These are phyloP conservation scores for Acromyrmex heyeri DNA, from an alignment of 1,140 invertebrate genomes.

Conservation along the genomic window DNA sequence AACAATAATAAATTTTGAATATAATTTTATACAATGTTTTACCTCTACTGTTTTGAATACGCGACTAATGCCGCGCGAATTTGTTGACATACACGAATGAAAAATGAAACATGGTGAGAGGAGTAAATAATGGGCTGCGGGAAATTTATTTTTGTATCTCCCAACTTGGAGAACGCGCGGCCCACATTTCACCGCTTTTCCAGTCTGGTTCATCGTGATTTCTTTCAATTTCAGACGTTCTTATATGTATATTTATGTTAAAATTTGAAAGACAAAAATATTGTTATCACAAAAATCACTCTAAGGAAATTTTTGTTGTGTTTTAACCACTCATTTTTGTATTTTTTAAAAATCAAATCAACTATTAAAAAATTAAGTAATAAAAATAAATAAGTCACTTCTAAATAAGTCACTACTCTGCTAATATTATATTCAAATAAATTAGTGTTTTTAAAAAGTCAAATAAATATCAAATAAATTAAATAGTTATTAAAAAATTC, in stretches of 20 bases:
- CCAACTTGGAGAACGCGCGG: neutral
- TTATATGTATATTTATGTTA: neutral
- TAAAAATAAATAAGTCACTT: too few species aligned
- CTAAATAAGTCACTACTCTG: too few species aligned
- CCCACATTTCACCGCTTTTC: conserved; percentile 45
- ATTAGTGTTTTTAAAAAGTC: too few species aligned
- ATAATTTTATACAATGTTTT: neutral
- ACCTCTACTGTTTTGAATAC: neutral
- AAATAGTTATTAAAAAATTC: neutral
- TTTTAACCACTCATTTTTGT: neutral
- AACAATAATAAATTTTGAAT: neutral
- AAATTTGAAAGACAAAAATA: neutral
- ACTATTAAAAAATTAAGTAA: too few species aligned
- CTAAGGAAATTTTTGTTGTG: neutral
- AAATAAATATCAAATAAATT: neutral
- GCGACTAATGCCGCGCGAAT: neutral
- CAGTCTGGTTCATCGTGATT: conserved; percentile 12
- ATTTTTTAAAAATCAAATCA: neutral
- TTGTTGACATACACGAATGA: conserved; percentile 3
- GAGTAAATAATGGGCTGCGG: conserved; percentile 16
- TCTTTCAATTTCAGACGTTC: neutral
- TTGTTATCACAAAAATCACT: neutral
- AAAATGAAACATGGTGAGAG: conserved; percentile 15
- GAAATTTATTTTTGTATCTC: conserved; percentile 38
- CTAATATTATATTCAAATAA: too few species aligned